Percentiles rank a stretch among this genome's conserved stretches.
Conservation (phyloP, 53 echinoderm and acorn worm genomes). For the Paracentrotus lividus region DNA sequence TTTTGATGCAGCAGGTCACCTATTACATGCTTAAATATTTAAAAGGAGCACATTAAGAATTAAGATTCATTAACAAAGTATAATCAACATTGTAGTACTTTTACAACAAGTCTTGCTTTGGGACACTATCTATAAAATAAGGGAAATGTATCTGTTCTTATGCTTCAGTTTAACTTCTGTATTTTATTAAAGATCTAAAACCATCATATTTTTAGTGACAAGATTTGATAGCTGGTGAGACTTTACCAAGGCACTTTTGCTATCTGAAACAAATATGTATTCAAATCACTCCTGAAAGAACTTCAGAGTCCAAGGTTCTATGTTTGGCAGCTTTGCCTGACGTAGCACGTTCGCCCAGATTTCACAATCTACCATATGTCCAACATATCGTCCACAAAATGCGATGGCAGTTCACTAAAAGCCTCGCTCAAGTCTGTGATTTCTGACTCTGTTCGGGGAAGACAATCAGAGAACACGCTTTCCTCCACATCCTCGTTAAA, state of each 20-base stretch:
- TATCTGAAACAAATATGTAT: conserved; percentile 55
- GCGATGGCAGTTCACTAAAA: conserved; percentile 83
- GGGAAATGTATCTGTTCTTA: neutral
- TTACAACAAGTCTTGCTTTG: neutral
- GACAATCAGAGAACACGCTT: conserved; percentile 87
- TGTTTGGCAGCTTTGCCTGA: neutral
- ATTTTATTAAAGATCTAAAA: neutral
- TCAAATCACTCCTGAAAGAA: conserved; percentile 38
- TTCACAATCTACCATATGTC: conserved; percentile 53
- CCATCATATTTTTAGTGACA: neutral
- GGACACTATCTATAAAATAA: neutral
- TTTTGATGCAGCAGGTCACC: too few species aligned
- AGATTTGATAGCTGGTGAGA: conserved; percentile 67
- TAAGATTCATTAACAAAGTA: too few species aligned
- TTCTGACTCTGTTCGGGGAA: conserved; percentile 69
- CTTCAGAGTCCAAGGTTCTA: conserved; percentile 40
- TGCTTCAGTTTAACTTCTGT: neutral
- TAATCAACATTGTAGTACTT: conserved; percentile 33
- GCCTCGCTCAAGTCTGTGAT: conserved; percentile 74
- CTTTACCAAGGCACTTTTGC: conserved; percentile 56
- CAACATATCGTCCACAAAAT: conserved; percentile 55
- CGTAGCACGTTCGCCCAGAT: neutral
- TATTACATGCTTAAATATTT: too few species aligned
- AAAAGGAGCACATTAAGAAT: too few species aligned
- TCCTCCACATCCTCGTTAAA: conserved; percentile 96